These are phyloP conservation scores for Cyanoramphus novaezelandiae DNA, from an alignment of 2,113 vertebrate genomes.

Conservation along the genomic window DNA sequence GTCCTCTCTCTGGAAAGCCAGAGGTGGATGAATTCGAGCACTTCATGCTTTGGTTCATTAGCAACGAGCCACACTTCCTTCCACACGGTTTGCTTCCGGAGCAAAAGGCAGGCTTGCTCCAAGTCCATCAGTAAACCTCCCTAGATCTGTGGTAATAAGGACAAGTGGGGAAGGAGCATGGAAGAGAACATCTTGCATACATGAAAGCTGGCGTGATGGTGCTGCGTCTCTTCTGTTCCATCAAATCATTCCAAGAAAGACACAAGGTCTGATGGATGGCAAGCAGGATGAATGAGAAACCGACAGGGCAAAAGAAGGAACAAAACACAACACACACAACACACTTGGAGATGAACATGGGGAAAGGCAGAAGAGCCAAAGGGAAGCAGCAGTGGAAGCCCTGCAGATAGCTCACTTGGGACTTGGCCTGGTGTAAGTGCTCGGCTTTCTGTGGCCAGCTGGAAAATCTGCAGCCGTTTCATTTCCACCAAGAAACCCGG, in stretches of 20 bases:
- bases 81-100: not conserved
- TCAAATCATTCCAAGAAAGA: not conserved
- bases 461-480: slow-evolving; percentile 9
- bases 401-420: not conserved
- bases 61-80: not conserved
- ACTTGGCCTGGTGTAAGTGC: not conserved
- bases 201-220: not conserved
- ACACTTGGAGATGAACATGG: not conserved
- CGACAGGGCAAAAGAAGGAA: not conserved
- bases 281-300: not conserved
- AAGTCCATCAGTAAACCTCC: not conserved
- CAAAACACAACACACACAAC: not conserved
- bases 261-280: not conserved
- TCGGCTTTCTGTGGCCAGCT: not conserved
- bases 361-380: not conserved
- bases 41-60: not conserved
- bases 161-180: not conserved
- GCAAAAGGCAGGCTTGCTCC: not conserved
- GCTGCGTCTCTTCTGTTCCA: not conserved
- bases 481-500: not conserved
- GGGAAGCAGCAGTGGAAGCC: not conserved
- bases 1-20: not conserved
- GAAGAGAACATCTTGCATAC: not conserved
- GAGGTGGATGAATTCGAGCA: not conserved
- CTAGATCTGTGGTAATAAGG: not conserved